These are phyloP conservation scores for Leptopilina clavipes DNA, from an alignment of 1,140 invertebrate species.

Conservation along the genomic window DNA sequence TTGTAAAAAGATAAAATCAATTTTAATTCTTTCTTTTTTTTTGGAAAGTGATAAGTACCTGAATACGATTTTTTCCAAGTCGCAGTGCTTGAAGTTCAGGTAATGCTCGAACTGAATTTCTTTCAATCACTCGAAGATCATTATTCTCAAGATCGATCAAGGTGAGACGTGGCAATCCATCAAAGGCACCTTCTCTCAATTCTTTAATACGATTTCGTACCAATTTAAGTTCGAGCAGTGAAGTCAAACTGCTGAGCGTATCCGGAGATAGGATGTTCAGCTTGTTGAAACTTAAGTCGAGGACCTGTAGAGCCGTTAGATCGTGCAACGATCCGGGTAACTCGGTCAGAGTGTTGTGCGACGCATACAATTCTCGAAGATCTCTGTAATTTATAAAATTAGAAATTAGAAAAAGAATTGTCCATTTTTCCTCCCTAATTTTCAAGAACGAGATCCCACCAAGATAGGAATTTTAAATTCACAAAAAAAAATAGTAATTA, in stretches of 20 bases:
- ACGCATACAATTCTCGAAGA: slow-evolving; percentile 84
- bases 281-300: slow-evolving; percentile 88
- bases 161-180: slow-evolving; percentile 81
- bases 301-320: slow-evolving; percentile 79
- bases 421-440: neutral
- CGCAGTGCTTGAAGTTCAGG: slow-evolving; percentile 86
- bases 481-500: too few species aligned
- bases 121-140: slow-evolving; percentile 84
- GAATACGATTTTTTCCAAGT: slow-evolving; percentile 84
- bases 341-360: slow-evolving; percentile 84
- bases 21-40: too few species aligned
- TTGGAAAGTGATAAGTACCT: slow-evolving; percentile 67
- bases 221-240: slow-evolving; percentile 81
- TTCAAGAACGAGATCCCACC: too few species aligned
- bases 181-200: slow-evolving; percentile 82
- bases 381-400: slow-evolving; percentile 72
- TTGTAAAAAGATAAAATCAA: too few species aligned
- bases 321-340: slow-evolving; percentile 83
- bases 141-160: slow-evolving; percentile 88
- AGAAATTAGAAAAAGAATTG: neutral
- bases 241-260: slow-evolving; percentile 80
- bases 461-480: too few species aligned
- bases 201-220: slow-evolving; percentile 85
- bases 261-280: slow-evolving; percentile 82
- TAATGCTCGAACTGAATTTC: slow-evolving; percentile 84